Conservation (phyloP, 2,797 vertebrate species). For the Brachyalestes nurse region DNA sequence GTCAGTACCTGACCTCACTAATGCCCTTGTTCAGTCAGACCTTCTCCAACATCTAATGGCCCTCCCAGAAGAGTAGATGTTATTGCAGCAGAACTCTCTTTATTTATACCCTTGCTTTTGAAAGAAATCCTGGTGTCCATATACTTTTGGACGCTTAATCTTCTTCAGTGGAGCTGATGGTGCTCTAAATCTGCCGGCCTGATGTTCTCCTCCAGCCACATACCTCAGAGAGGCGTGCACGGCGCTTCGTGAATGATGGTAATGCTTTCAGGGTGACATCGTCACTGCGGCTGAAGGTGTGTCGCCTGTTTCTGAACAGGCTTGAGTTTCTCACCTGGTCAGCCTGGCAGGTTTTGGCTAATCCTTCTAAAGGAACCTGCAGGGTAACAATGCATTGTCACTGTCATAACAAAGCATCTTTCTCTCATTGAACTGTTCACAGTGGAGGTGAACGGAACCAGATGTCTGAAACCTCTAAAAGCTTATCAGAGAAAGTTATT, state of each 20-base stretch:
- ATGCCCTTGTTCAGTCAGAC: no score
- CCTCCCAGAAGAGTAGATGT: no score
- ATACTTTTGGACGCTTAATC: neutral
- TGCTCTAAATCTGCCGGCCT: neutral
- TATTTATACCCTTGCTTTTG: no score
- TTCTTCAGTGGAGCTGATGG: neutral
- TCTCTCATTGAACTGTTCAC: neutral
- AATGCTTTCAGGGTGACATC: constrained; percentile 13
- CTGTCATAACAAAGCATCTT: neutral
- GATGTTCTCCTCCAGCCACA: neutral
- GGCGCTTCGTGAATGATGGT: neutral
- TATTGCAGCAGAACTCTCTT: no score
- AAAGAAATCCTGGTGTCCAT: neutral
- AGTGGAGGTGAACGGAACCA: neutral
- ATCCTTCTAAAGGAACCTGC: neutral
- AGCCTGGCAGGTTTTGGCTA: neutral
- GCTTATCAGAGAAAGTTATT: neutral
- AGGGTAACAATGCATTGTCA: neutral
- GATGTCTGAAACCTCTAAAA: neutral
- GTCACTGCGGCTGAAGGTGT: neutral
- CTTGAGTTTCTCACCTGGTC: neutral
- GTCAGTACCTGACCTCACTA: no score
- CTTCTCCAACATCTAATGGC: no score
- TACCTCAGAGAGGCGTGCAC: constrained; percentile 23
- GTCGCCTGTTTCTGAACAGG: neutral